Conservation (phyloP, 2,888 invertebrate genomes). For the Drosophila hamatofila region DNA sequence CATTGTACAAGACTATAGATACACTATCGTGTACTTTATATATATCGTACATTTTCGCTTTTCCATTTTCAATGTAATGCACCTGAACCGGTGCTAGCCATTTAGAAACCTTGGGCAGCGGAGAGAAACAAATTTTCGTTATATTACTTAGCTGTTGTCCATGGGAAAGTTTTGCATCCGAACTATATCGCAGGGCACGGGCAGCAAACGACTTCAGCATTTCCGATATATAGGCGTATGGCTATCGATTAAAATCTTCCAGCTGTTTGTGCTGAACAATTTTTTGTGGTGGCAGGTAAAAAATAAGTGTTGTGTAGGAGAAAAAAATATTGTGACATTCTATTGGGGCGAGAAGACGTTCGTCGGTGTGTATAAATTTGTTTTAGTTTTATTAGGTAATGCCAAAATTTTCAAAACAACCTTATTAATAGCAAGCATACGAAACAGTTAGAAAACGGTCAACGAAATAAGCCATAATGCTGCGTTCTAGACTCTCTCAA, state of each 20-base stretch:
- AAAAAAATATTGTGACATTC: constrained; percentile 45
- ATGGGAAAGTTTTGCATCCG: neutral
- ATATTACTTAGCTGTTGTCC: constrained; percentile 57
- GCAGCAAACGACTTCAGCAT: constrained; percentile 27
- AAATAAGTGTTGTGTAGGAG: constrained; percentile 37
- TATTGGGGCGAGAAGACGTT: constrained; percentile 53
- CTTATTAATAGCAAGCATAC: constrained; percentile 32
- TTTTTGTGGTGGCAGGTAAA: constrained; percentile 1
- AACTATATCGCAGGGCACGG: constrained; percentile 1
- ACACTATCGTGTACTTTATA: constrained; percentile 94
- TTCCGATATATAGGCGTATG: neutral
- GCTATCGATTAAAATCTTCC: constrained; percentile 12
- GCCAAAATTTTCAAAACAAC: constrained; percentile 17
- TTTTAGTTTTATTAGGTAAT: constrained; percentile 59
- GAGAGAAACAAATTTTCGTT: constrained; percentile 82
- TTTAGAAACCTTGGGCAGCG: constrained; percentile 88
- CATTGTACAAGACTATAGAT: constrained; percentile 92
- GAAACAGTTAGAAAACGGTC: constrained; percentile 25
- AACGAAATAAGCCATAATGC: constrained; percentile 52
- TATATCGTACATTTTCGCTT: constrained; percentile 92
- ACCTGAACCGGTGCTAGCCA: constrained; percentile 91
- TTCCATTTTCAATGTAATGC: constrained; percentile 90
- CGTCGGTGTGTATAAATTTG: constrained; percentile 54
- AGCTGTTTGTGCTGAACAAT: constrained; percentile 26
- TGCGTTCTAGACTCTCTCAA: constrained; percentile 63